These are phyloP conservation scores for Capitulum mitella DNA, from an alignment of 2,888 invertebrate species.

Conservation along the genomic window DNA sequence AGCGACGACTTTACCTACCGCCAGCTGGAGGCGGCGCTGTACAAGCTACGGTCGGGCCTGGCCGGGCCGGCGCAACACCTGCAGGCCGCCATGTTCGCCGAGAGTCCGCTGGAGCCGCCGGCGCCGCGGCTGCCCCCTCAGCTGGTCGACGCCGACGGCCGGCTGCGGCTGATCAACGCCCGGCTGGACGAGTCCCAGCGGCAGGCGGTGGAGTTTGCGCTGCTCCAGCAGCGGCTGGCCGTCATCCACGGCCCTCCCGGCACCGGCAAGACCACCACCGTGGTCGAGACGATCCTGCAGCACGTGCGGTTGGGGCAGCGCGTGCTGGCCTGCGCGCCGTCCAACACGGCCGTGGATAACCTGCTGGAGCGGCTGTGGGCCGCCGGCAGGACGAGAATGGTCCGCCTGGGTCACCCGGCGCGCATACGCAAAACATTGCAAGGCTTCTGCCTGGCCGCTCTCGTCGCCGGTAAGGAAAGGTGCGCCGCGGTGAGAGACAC, in stretches of 20 bases:
- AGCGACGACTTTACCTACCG: no score
- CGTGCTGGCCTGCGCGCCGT: constrained; percentile 52
- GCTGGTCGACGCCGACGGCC: constrained; percentile 26
- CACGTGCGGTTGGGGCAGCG: constrained; percentile 43
- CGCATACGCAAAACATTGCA: constrained; percentile 46
- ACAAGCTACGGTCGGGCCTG: background rate
- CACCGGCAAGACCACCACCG: constrained; percentile 52
- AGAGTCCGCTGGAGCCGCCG: constrained; percentile 35
- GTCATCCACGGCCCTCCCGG: constrained; percentile 54
- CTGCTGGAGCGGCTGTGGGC: constrained; percentile 47
- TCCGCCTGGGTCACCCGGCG: constrained; percentile 53
- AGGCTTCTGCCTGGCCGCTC: constrained; percentile 48
- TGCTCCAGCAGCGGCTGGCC: constrained; percentile 47
- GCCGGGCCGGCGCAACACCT: background rate
- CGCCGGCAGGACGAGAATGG: constrained; percentile 41
- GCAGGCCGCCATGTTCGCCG: constrained; percentile 43
- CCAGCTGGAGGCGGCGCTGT: no score
- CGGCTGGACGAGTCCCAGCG: constrained; percentile 47
- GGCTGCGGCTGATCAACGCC: constrained; percentile 31
- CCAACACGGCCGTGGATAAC: constrained; percentile 54
- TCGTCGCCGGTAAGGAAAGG: constrained; percentile 46
- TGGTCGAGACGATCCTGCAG: constrained; percentile 51
- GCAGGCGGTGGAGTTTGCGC: constrained; percentile 48
- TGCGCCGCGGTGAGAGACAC: constrained; percentile 43
- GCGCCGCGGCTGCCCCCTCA: constrained; percentile 30